phyloP scores from a whole-genome alignment of 2,113 vertebrate species.

The Daphoenositta chrysoptera region DNA sequence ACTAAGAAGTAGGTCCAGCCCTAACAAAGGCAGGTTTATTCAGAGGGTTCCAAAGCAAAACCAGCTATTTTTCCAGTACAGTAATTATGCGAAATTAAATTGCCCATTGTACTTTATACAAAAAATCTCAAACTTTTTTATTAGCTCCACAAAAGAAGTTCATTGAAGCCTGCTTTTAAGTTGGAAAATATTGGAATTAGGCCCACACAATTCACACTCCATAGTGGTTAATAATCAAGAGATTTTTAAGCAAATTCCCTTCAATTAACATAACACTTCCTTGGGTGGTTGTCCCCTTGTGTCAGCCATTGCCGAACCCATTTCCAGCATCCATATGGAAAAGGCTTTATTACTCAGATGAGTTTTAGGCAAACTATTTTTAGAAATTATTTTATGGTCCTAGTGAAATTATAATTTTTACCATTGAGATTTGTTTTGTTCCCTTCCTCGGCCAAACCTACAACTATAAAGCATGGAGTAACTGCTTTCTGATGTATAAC shows the following conservation, averaged over 20 bases:
- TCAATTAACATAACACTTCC: neutral
- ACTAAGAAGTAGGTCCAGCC: neutral
- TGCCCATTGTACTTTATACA: rapidly evolving
- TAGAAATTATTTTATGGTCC: neutral
- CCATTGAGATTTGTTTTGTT: neutral
- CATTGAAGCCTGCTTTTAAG: neutral
- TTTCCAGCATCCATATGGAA: neutral
- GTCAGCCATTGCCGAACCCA: rapidly evolving
- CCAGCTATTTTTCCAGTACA: neutral
- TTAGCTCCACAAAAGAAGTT: neutral
- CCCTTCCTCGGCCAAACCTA: neutral
- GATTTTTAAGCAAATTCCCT: neutral
- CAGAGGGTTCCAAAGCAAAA: neutral
- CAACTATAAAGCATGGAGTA: neutral
- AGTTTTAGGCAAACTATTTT: neutral
- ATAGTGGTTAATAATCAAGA: neutral
- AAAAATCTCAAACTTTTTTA: neutral
- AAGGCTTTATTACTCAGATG: neutral
- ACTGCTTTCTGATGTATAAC: neutral
- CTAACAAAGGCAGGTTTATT: neutral
- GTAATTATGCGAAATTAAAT: neutral
- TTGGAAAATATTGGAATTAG: neutral
- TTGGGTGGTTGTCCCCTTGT: neutral
- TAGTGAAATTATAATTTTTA: neutral
- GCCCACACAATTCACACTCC: neutral